These are phyloP conservation scores for Salvator merianae DNA, from an alignment of 2,113 vertebrate species.

Conservation along the genomic window DNA sequence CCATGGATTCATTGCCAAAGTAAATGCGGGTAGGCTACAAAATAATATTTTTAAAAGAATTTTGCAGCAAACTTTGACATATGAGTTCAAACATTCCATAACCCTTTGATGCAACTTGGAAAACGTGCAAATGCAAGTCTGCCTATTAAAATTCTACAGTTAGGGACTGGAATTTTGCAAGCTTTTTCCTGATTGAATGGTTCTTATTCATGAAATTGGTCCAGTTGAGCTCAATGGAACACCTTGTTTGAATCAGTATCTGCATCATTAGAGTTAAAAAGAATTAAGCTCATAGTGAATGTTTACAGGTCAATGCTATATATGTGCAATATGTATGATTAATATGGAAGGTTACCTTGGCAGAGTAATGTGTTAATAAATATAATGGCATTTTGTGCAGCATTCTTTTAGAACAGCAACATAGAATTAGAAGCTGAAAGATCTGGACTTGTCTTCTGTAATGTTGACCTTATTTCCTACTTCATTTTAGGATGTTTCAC, in stretches of 20 bases:
- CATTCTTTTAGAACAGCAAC: neutral
- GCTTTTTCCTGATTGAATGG: constrained; percentile 14
- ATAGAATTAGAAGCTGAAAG: neutral
- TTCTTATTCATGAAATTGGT: constrained; percentile 16
- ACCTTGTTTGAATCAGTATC: constrained; percentile 7
- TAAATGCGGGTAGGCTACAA: constrained; percentile 58
- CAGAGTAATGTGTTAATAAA: neutral
- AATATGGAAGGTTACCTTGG: constrained; percentile 1
- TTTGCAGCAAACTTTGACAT: constrained; percentile 51
- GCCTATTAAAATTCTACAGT: constrained; percentile 1
- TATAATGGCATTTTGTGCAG: neutral
- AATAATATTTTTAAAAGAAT: constrained; percentile 63
- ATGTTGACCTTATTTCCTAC: neutral
- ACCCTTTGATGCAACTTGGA: constrained; percentile 29
- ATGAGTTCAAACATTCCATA: neutral
- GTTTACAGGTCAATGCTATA: neutral
- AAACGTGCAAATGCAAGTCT: constrained; percentile 19
- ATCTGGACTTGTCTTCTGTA: neutral
- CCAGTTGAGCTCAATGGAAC: constrained; percentile 21
- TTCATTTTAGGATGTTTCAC: neutral
- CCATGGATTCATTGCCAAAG: constrained; percentile 58
- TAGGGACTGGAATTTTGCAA: neutral
- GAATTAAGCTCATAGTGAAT: constrained; percentile 11
- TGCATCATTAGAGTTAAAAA: constrained; percentile 7
- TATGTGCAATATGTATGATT: neutral